These are phyloP conservation scores for Cryptoblepharus egeriae DNA, from an alignment of 2,797 vertebrate species.

Conservation along the genomic window DNA sequence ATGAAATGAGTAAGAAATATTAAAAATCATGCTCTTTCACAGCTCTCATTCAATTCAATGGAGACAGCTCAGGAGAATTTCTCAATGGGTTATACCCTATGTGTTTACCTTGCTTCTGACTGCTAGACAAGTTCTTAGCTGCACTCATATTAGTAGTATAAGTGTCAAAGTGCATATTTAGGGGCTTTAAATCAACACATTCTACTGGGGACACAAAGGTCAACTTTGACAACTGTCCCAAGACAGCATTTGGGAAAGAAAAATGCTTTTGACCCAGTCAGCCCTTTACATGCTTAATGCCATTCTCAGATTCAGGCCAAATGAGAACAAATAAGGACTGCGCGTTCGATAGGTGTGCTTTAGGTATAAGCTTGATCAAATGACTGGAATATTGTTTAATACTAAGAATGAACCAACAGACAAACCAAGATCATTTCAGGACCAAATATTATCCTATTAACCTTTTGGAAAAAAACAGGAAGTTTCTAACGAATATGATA, in stretches of 20 bases:
- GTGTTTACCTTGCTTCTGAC: neutral
- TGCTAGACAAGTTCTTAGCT: neutral
- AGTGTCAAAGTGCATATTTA: constrained; percentile 25
- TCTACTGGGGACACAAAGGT: neutral
- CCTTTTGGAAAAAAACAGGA: neutral
- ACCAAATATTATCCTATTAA: neutral
- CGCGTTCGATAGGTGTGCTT: neutral
- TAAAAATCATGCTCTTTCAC: neutral
- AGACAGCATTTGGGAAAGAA: constrained; percentile 23
- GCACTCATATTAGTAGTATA: constrained; percentile 9
- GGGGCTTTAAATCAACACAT: constrained; percentile 31
- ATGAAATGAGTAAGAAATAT: neutral
- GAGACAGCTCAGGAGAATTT: neutral
- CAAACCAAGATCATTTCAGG: neutral
- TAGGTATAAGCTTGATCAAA: neutral
- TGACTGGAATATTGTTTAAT: neutral
- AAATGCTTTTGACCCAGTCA: constrained; percentile 13
- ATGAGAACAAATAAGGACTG: neutral
- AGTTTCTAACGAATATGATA: neutral
- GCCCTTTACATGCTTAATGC: neutral
- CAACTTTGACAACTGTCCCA: constrained; percentile 21
- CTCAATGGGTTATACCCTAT: neutral
- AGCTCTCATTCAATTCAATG: constrained; percentile 8
- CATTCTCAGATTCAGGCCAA: rapidly evolving
- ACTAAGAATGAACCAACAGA: neutral